phyloP scores from a whole-genome alignment of 2,797 vertebrate species.

The Podargus strigoides region DNA sequence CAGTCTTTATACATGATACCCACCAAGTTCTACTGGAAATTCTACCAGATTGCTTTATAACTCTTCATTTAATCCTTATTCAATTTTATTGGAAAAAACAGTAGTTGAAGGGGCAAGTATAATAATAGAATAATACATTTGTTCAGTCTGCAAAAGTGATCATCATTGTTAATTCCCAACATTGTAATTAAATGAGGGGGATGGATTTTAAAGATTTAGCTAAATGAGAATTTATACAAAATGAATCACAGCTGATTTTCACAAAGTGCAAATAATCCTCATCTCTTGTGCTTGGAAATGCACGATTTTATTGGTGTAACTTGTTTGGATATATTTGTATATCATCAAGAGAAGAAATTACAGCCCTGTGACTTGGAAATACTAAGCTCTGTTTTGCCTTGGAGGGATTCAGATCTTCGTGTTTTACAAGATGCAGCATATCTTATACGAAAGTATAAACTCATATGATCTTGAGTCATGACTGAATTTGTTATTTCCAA shows the following conservation, averaged over 20 bases:
- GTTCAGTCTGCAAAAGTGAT: background rate
- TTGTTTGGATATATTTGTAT: background rate
- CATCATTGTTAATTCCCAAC: background rate
- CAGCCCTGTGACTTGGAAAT: background rate
- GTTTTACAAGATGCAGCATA: background rate
- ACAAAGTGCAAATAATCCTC: background rate
- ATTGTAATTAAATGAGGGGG: background rate
- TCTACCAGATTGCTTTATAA: background rate
- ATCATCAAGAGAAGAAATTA: background rate
- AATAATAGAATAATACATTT: background rate
- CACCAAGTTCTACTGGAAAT: background rate
- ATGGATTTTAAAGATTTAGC: background rate
- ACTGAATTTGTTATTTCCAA: background rate
- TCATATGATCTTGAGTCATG: background rate
- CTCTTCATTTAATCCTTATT: background rate
- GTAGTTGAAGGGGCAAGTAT: background rate
- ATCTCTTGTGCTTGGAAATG: background rate
- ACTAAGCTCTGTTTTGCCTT: background rate
- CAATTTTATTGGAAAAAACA: background rate
- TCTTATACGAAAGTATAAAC: background rate
- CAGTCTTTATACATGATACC: background rate
- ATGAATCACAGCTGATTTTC: background rate
- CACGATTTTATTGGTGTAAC: background rate
- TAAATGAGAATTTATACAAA: background rate
- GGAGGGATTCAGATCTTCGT: background rate